Percentiles rank a stretch among this genome's conserved stretches.
Evolutionary conservation across 2,113 vertebrate genomes (phyloP).

Genomic region (Podilymbus podiceps): DNA sequence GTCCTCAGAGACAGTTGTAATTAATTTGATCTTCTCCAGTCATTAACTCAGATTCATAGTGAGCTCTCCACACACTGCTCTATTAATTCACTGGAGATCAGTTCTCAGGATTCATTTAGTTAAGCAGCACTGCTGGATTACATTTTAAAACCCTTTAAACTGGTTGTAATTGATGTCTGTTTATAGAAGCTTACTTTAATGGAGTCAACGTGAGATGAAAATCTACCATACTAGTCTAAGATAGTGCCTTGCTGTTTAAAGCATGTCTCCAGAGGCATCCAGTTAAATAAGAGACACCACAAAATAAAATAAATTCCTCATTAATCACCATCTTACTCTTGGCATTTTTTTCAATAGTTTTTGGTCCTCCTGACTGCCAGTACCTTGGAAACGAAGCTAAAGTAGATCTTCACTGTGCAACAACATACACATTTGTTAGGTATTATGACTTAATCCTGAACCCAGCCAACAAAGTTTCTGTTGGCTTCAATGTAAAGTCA

Average conservation of each 20-base stretch:
- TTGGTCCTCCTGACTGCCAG: neutral
- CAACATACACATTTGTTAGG: neutral
- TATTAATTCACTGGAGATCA: slow-evolving; percentile 83
- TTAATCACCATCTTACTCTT: slow-evolving; percentile 47
- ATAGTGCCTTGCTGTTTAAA: slow-evolving; percentile 41
- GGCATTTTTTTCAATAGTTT: slow-evolving; percentile 46
- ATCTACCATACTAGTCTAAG: slow-evolving; percentile 45
- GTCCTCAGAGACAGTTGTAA: slow-evolving; percentile 79
- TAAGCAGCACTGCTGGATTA: slow-evolving; percentile 82
- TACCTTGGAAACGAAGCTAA: neutral
- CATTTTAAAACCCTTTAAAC: slow-evolving; percentile 83
- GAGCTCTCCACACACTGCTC: slow-evolving; percentile 69
- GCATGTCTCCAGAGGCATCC: slow-evolving; percentile 48
- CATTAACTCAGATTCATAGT: slow-evolving; percentile 80
- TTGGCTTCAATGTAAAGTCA: neutral
- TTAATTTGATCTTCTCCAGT: slow-evolving; percentile 85
- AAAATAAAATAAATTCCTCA: slow-evolving; percentile 64
- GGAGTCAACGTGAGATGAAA: slow-evolving; percentile 74
- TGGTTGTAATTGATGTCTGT: slow-evolving; percentile 85
- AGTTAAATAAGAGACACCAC: slow-evolving; percentile 62
- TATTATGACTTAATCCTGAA: neutral
- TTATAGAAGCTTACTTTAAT: slow-evolving; percentile 82
- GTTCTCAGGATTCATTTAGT: slow-evolving; percentile 82
- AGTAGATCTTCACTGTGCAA: neutral
- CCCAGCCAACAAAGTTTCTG: neutral